Evolutionary conservation across 2,888 invertebrate species (phyloP), one percentile per base, ranked within the genome.

Genomic region (Adineta ricciae): DNA sequence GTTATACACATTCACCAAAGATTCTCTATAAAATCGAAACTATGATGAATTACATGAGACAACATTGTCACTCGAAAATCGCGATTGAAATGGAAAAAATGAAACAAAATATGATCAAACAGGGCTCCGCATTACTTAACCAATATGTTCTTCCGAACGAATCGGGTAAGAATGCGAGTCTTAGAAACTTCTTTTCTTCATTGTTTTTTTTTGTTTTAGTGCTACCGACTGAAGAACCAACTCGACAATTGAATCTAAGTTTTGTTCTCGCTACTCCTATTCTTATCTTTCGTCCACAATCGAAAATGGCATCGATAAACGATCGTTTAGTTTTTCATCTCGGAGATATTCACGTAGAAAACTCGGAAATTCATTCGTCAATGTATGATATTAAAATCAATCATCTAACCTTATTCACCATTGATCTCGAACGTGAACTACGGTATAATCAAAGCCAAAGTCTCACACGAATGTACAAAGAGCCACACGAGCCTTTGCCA

Each of bases 1-100:
- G 84, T 50, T 85, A 85, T 64, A 46, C 83, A 52, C 84, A 85
- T 83, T 54, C 36, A 41, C 83, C 84, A 7, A 83, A 85, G 21
- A 32, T 85, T 32, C 64, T 85, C 21, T 56, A 49, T 78, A 83
- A 85, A 21, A 41, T 85, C n/a, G 56, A 85, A 50, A 78, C 36
- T 41, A 41, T 78, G 38, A 5, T 78, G 24, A n/a, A 38, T 41
- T 78, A 78, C 14, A 78, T 78, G 78, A n/a, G 41, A 11, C 24
- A 78, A 78, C 78, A 78, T 78, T 78, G 78, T 41, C 78, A 78
- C 41, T 78, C 78, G n/a, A 41, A 36, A n/a, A 41, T 64, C 5
- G 52, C 83, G 2, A 83, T 64, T 21, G 49, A 85, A 50, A 83
- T 83, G 36, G 84, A 50, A 36, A 83, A 83, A 64, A 36, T 85